Conservation (phyloP, 2,888 invertebrate species). For the Chymomyza caudatula region DNA sequence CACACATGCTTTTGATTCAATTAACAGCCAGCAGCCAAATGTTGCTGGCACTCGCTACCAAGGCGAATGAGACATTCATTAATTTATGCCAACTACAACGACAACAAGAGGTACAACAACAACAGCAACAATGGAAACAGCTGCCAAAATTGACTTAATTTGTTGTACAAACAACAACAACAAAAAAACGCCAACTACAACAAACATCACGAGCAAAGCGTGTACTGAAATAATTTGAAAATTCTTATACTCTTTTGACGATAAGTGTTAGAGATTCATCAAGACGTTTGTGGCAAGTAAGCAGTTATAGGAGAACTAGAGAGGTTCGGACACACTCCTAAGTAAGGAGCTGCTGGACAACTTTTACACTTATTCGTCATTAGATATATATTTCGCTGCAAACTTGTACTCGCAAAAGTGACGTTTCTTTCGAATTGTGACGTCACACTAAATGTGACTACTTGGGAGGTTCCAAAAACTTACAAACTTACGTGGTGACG, state of each 20-base stretch:
- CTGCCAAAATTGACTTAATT: constrained; percentile 63
- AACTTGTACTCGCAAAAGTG: too few species aligned
- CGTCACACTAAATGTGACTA: too few species aligned
- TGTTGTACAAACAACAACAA: constrained; percentile 35
- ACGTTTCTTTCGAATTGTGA: too few species aligned
- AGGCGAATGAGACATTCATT: constrained; percentile 52
- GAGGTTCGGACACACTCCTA: too few species aligned
- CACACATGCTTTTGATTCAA: constrained; percentile 54
- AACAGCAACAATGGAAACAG: constrained; percentile 27
- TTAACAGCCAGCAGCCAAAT: constrained; percentile 46
- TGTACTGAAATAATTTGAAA: constrained; percentile 1
- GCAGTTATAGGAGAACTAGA: background rate
- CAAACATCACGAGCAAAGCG: constrained; percentile 18
- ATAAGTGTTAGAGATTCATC: background rate
- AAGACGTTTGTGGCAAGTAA: background rate
- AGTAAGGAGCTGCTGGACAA: too few species aligned
- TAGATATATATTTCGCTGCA: too few species aligned
- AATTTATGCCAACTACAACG: constrained; percentile 47
- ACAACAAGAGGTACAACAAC: constrained; percentile 19
- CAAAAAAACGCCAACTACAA: background rate
- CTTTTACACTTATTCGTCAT: too few species aligned
- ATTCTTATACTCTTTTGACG: background rate
- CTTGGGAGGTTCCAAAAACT: too few species aligned
- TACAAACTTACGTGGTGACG: too few species aligned
- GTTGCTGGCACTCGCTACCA: constrained; percentile 26